phyloP scores from a whole-genome alignment of 2,113 vertebrate species.

The Chroicocephalus ridibundus region DNA sequence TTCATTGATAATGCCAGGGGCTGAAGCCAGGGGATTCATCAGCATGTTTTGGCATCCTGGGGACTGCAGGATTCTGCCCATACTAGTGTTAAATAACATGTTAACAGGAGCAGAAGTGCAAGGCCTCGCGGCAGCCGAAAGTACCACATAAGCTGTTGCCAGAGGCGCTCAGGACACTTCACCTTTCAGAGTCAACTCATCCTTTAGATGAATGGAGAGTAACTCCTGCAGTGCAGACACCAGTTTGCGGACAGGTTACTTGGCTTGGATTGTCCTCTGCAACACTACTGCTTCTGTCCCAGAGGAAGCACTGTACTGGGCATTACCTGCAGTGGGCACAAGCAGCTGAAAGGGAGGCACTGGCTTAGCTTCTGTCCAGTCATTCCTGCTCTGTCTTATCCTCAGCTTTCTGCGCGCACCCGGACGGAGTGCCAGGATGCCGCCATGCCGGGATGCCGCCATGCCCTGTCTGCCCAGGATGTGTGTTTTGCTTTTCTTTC shows the following conservation, averaged over 20 bases:
- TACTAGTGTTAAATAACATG: not conserved
- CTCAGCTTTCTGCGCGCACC: not conserved
- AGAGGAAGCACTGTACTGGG: not conserved
- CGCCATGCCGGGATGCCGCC: not conserved
- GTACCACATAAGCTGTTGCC: not conserved
- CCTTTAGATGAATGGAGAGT: not conserved
- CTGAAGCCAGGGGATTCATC: slow-evolving; percentile 23
- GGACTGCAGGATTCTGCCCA: not conserved
- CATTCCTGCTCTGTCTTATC: not conserved
- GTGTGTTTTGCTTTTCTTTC: not conserved
- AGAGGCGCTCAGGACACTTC: not conserved
- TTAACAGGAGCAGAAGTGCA: not conserved
- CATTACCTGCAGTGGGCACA: not conserved
- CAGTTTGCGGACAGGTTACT: not conserved
- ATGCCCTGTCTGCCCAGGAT: not conserved
- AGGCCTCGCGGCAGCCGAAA: not conserved
- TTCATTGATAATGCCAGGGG: not conserved
- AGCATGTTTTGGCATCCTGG: not conserved
- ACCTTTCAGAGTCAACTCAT: not conserved
- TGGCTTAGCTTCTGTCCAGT: not conserved
- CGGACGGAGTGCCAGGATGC: not conserved
- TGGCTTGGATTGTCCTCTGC: not conserved
- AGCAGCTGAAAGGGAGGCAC: not conserved
- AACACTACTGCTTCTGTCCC: not conserved
- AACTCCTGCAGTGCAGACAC: not conserved